These are phyloP conservation scores for Podarcis siculus DNA, from an alignment of 2,797 vertebrate species.

Conservation along the genomic window DNA sequence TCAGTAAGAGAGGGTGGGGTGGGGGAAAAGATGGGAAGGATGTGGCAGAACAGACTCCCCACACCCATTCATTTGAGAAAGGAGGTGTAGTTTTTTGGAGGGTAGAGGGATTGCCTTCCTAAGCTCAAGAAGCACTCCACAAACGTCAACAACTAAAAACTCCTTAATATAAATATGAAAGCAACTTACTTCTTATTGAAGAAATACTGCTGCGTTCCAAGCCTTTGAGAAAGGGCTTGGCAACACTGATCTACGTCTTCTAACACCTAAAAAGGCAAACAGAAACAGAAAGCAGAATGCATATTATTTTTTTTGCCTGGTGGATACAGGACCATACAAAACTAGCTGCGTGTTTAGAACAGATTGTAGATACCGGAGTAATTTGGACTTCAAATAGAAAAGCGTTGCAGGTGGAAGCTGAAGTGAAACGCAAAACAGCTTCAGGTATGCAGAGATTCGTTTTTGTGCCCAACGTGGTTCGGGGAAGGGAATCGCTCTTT, in stretches of 20 bases:
- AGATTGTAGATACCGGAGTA: neutral
- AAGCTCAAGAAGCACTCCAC: neutral
- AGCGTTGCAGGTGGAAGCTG: neutral
- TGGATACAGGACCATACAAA: neutral
- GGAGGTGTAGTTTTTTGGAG: neutral
- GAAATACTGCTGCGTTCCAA: slow-evolving; percentile 94
- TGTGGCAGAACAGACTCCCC: neutral
- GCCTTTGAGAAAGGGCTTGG: slow-evolving; percentile 93
- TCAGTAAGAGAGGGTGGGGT: neutral
- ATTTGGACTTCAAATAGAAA: neutral
- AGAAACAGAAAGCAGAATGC: neutral
- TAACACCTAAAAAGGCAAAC: slow-evolving; percentile 84
- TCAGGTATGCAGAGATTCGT: neutral
- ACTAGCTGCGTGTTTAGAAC: neutral
- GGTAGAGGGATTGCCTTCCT: neutral
- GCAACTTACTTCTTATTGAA: slow-evolving; percentile 94
- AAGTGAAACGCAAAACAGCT: neutral
- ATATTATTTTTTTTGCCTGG: neutral
- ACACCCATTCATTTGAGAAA: neutral
- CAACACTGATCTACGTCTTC: slow-evolving; percentile 98
- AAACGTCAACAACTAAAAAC: neutral
- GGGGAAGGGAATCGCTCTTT: neutral
- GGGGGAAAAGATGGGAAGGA: neutral
- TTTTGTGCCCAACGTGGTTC: neutral
- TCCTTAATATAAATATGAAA: slow-evolving; percentile 34